Evolutionary conservation across 2,797 vertebrate species (phyloP), one percentile per base, ranked within the genome.

Genomic region (Danionella dracula): DNA sequence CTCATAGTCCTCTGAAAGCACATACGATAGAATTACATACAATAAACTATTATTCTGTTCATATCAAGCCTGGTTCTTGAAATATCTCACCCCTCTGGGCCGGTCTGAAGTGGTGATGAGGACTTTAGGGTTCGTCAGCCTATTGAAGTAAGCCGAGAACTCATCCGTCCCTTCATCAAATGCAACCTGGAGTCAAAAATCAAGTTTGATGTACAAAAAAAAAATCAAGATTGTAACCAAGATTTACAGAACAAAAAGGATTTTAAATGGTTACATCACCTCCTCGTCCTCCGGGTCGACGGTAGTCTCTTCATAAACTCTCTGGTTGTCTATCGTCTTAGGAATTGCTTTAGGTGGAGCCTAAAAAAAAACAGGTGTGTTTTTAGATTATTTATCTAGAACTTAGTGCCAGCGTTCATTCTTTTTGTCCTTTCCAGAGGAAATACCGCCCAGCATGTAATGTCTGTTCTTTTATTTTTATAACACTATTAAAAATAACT

Each of bases 281-380:
- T 99, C 97, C 78, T 99, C 95, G 67, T 99, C 97, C 32, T 90
- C 89, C 56, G 93, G 94, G 73, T 98, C 93, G 11, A 99, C 96
- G 19, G 85, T 92, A 1, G 96, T 99, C 85, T 99, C 97, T 12
- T 99, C 96, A 45, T 90, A 92, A 1, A 95, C 83, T 70, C 95
- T 88, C 78, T 99, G 97, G 79, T 99, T 99, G 79, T 99, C 97
- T 81, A 99, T 98, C 0, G 95, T 99, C 82, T 99, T 99, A 8
- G 97, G 97, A 71, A 95, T 29, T 10, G 93, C 81, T 82, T 98
- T 99, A 56, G 97, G 95, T 17, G 96, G 97, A 5, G 97, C 97
- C 97, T 99, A 8, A 37, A 45, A 55, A 46, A 10, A 23, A 35
- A 1, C 2, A 35, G 8, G 23, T n/a, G n/a, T n/a, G n/a, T n/a